A percentile compares a stretch with the other conserved stretches of the same genome.
phyloP scores from a whole-genome alignment of 1,140 invertebrate species.

The Drosophila watanabei region DNA sequence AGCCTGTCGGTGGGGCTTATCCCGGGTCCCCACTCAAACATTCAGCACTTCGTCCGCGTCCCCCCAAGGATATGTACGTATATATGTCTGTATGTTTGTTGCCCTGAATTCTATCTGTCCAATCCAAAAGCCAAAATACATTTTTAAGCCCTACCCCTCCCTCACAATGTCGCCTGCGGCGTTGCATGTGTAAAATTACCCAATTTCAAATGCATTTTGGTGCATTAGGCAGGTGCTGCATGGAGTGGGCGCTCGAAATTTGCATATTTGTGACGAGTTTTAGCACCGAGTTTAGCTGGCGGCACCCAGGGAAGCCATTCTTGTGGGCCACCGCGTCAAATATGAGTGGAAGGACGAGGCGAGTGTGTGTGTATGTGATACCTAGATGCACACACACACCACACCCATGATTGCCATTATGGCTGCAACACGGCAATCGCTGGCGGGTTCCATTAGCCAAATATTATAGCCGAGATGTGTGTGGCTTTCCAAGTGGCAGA shows the following conservation, averaged over 20 bases:
- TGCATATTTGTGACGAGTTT: conserved; percentile 65
- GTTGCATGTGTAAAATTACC: conserved; percentile 76
- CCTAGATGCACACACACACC: conserved; percentile 7
- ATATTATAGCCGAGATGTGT: conserved; percentile 48
- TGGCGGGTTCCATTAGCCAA: conserved; percentile 65
- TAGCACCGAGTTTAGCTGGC: conserved; percentile 19
- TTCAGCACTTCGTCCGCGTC: conserved; percentile 4
- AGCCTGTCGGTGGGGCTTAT: conserved; percentile 68
- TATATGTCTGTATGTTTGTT: background rate
- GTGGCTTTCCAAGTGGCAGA: conserved; percentile 33
- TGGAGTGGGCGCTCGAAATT: conserved; percentile 46
- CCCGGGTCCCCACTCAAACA: conserved; percentile 32
- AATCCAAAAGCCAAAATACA: conserved; percentile 63
- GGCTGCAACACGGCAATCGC: conserved; percentile 29
- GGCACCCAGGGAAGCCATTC: conserved; percentile 27
- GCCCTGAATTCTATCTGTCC: conserved; percentile 63
- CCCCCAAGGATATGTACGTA: background rate
- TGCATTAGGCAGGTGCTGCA: conserved; percentile 59
- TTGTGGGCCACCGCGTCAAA: conserved; percentile 21
- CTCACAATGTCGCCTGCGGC: conserved; percentile 48
- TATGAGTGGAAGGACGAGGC: conserved; percentile 27
- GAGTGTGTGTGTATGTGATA: background rate
- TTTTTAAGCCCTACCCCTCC: conserved; percentile 38
- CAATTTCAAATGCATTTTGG: conserved; percentile 78
- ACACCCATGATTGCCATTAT: conserved; percentile 42